Base-by-base conservation (phyloP, 2,113 vertebrate species). In the Macquaria ambigua region DNA sequence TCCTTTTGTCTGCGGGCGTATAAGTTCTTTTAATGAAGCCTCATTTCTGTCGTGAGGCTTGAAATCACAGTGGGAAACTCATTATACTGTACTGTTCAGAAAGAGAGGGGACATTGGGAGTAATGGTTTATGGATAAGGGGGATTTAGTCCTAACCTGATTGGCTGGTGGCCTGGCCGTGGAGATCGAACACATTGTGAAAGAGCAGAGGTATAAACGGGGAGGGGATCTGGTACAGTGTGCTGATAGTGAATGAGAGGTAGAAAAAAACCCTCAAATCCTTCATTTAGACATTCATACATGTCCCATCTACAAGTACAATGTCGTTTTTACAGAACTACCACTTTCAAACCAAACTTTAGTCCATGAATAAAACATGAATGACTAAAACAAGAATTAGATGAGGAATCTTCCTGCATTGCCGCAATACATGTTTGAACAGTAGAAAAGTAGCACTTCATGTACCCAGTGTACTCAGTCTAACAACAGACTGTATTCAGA, bases 181-280 rank as follows among this genome's bases (percentile, higher is more conserved):
- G 23, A 53, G 61, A 82, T 87, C 61, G 28, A 89, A 84, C 82
- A 67, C 52, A 79, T 93, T 92, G 93, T 81, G 91, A 91, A 93
- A 94, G 64, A 87, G 75, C 72, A 63, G 63, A 75, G 73, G 62
- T 62, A 79, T 69, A 59, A 75, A 69, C 11, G 1, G 68, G 66
- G 56, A 63, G 79, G 72, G 39, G 43, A 59, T 9, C 34, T 39
- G 77, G 48, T 58, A 21, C 37, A 25, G 77, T 72, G 52, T 69
- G 67, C 81, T 64, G 81, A 83, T 63, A 62, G 37, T 56, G 55
- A 50, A 66, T 46, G 20, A 68, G 31, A 41, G 61, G 59, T 37
- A 20, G 10, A 61, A 56, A 64, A 43, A 66, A 83, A 31, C 28
- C 55, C 58, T 59, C 31, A 50, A 34, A 41, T 48, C 66, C 10